These are phyloP conservation scores for Nipponia nippon DNA, from an alignment of 2,113 vertebrate genomes.

Conservation along the genomic window DNA sequence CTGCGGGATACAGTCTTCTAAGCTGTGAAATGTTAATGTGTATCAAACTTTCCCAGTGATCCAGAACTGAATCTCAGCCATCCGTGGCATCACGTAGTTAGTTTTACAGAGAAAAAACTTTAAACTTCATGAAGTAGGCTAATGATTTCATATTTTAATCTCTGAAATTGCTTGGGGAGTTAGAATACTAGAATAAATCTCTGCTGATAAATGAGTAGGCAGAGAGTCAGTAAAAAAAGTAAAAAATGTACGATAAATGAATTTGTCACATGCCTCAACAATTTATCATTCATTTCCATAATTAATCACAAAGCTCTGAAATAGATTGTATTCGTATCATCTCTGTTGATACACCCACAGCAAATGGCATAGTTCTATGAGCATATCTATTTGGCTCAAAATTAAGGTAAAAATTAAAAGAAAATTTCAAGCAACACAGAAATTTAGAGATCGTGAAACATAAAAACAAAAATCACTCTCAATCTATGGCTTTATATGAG, in stretches of 20 bases:
- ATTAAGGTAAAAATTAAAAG: background rate
- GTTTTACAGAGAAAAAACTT: conserved; percentile 13
- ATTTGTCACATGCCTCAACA: conserved; percentile 59
- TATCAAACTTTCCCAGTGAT: conserved; percentile 19
- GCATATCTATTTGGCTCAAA: background rate
- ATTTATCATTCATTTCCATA: conserved; percentile 68
- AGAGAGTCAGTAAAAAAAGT: conserved; percentile 1
- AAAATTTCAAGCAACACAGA: background rate
- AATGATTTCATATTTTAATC: conserved; percentile 65
- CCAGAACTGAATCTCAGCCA: conserved; percentile 4
- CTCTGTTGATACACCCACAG: conserved; percentile 1
- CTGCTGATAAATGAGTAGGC: conserved; percentile 54
- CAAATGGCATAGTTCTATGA: background rate
- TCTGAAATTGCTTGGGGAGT: conserved; percentile 56
- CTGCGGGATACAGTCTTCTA: background rate
- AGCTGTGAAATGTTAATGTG: conserved; percentile 54
- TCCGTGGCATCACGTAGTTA: background rate
- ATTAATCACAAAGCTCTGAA: conserved; percentile 44
- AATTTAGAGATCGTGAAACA: background rate
- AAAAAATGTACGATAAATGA: conserved; percentile 28
- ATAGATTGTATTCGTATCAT: conserved; percentile 4
- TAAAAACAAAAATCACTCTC: background rate
- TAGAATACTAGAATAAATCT: conserved; percentile 47
- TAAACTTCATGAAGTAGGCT: conserved; percentile 53
- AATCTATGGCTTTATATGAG: accelerated